Evolutionary conservation across 2,888 invertebrate species (phyloP).

Genomic region (Xestia sexstrigata): DNA sequence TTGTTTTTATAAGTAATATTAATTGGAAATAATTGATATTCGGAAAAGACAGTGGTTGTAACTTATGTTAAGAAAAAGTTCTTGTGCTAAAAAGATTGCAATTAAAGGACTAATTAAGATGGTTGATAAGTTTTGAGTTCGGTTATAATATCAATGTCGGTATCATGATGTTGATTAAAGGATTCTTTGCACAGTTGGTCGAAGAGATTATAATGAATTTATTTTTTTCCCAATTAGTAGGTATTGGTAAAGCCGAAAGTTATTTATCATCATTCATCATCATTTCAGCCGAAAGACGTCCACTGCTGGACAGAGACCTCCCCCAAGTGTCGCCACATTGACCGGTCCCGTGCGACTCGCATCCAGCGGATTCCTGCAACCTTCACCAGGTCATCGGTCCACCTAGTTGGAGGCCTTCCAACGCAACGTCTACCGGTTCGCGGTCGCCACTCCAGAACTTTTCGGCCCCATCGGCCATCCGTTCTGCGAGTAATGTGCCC

Average conservation of each 20-base stretch:
- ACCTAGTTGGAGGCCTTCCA: too few species aligned
- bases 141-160: slow-evolving; percentile 25
- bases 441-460: too few species aligned
- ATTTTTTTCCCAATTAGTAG: slow-evolving; percentile 22
- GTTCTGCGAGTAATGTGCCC: too few species aligned
- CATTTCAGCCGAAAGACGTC: too few species aligned
- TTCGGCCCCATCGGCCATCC: too few species aligned
- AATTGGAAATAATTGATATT: slow-evolving; percentile 49
- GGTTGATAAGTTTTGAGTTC: slow-evolving; percentile 42
- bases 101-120: slow-evolving; percentile 52
- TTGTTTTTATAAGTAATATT: slow-evolving; percentile 38
- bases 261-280: too few species aligned
- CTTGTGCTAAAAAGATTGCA: slow-evolving; percentile 30
- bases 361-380: too few species aligned
- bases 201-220: slow-evolving; percentile 23
- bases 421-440: too few species aligned
- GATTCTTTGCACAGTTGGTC: slow-evolving; percentile 39
- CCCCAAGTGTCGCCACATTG: too few species aligned
- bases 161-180: slow-evolving; percentile 39
- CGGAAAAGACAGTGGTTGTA: slow-evolving; percentile 10
- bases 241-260: not conserved
- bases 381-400: too few species aligned
- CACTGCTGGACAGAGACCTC: too few species aligned
- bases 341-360: too few species aligned
- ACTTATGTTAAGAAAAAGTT: slow-evolving; percentile 39